These are phyloP conservation scores for Drosophila sulfurigaster DNA, from an alignment of 1,140 invertebrate genomes.

Conservation along the genomic window DNA sequence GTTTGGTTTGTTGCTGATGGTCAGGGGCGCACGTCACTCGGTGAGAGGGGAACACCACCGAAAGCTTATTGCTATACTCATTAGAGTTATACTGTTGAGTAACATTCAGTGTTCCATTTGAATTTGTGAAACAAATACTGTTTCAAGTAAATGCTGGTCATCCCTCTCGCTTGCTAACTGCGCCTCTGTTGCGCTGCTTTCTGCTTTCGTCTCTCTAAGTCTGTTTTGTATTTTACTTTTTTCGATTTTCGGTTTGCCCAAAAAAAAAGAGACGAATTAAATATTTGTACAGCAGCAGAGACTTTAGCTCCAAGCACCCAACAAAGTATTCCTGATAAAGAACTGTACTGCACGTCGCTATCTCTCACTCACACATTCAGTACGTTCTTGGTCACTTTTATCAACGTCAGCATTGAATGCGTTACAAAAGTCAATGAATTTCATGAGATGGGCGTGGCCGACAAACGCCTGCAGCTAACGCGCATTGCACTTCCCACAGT, in stretches of 20 bases:
- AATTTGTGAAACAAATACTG: no score
- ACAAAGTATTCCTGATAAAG: conserved; percentile 69
- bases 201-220: conserved; percentile 44
- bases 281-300: conserved; percentile 75
- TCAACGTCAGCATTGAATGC: conserved; percentile 26
- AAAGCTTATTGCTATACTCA: conserved; percentile 11
- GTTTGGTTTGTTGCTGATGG: conserved; percentile 46
- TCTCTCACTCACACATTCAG: conserved; percentile 8
- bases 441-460: conserved; percentile 38
- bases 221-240: conserved; percentile 49
- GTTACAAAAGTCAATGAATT: conserved; percentile 65
- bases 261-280: conserved; percentile 38
- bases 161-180: background rate
- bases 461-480: conserved; percentile 17
- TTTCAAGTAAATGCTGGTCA: no score
- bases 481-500: conserved; percentile 34
- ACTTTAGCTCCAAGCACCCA: conserved; percentile 16
- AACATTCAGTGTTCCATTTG: no score
- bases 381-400: conserved; percentile 1
- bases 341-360: conserved; percentile 51
- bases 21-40: conserved; percentile 47
- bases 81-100: no score
- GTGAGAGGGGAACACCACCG: conserved; percentile 4
- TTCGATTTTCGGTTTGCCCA: conserved; percentile 32
- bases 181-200: conserved; percentile 54